phyloP scores from a whole-genome alignment of 2,797 vertebrate genomes.

The Borostomias antarcticus region DNA sequence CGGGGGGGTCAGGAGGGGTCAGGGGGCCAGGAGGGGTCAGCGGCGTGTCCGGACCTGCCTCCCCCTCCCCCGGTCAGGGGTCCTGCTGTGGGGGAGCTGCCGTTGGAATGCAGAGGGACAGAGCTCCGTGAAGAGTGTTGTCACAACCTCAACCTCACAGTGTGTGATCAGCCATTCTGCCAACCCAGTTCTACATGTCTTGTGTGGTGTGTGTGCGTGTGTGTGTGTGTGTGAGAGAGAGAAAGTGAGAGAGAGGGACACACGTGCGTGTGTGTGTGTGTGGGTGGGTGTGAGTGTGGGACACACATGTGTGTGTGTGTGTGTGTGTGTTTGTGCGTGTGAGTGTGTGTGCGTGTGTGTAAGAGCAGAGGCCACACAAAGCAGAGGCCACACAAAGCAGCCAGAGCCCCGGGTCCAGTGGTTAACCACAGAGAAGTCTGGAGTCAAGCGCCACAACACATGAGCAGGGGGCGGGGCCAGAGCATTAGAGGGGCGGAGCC shows the following conservation, averaged over 20 bases:
- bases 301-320: not conserved
- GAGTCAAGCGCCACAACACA: no score
- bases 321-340: not conserved
- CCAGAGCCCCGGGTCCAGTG: not conserved
- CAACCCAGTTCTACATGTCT: not conserved
- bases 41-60: conserved; percentile 26
- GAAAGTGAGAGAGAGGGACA: not conserved
- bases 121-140: not conserved
- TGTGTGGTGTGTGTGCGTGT: not conserved
- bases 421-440: conserved; percentile 9
- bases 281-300: not conserved
- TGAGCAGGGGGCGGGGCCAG: no score
- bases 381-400: not conserved
- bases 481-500: no score
- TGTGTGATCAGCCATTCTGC: not conserved
- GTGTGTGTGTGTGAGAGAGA: not conserved
- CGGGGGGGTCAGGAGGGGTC: conserved; percentile 40
- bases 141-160: not conserved
- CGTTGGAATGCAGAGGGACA: not conserved
- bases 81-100: conserved; percentile 13
- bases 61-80: not conserved
- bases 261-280: no score
- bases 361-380: not conserved
- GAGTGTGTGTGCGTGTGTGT: not conserved
- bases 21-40: conserved; percentile 46